These are phyloP conservation scores for Phortica variegata DNA, from an alignment of 1,140 invertebrate genomes.

Conservation along the genomic window DNA sequence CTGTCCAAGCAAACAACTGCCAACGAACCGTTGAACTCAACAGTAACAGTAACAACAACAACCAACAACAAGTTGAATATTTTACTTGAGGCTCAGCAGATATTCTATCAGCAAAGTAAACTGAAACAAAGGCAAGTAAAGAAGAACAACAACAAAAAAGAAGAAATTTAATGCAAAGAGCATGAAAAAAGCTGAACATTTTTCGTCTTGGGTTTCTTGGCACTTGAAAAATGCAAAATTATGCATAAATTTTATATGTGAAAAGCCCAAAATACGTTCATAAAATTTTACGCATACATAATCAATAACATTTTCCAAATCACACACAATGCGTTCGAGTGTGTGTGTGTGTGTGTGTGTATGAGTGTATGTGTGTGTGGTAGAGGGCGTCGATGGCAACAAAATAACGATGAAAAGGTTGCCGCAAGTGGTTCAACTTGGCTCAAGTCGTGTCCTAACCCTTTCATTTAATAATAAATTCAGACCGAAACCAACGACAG, in stretches of 20 bases:
- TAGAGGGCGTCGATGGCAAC: not conserved
- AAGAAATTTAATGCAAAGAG: no score
- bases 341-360: not conserved
- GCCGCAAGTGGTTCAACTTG: not conserved
- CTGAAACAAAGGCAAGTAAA: no score
- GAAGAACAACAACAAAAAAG: no score
- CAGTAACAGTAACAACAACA: no score
- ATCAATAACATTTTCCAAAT: constrained; percentile 9
- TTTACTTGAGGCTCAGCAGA: no score
- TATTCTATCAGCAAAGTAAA: no score
- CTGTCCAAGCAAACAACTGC: no score
- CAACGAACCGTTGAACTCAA: no score
- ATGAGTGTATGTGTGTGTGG: not conserved
- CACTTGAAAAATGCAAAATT: constrained; percentile 17
- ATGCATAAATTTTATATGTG: constrained; percentile 17
- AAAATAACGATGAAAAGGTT: not conserved
- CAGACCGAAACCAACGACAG: not conserved
- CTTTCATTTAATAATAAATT: constrained; percentile 18
- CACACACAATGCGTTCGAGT: not conserved
- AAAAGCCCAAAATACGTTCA: constrained; percentile 14
- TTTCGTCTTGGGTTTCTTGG: no score
- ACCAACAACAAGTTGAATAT: no score
- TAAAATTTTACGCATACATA: constrained; percentile 19
- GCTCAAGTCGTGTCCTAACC: constrained; percentile 5
- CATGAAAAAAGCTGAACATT: no score